Evolutionary conservation across 2,888 invertebrate genomes (phyloP).

Genomic region (Hyposoter dolosus): DNA sequence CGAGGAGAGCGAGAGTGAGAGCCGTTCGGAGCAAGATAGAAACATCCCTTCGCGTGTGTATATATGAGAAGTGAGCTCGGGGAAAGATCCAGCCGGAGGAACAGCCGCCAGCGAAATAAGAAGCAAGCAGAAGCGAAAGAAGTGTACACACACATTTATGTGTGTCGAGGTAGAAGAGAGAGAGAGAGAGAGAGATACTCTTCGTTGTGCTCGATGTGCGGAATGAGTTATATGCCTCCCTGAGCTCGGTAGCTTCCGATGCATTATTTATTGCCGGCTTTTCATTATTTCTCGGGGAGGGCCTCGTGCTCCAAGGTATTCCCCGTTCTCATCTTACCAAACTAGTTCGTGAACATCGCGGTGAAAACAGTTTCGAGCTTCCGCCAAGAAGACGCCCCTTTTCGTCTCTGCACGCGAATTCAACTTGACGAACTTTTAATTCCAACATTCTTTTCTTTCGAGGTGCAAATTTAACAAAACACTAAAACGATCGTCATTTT

Average conservation of each 20-base stretch:
- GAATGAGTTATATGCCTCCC: slow-evolving; percentile 83
- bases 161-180: slow-evolving; percentile 18
- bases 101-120: slow-evolving; percentile 62
- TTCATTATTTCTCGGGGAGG: slow-evolving; percentile 82
- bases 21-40: slow-evolving; percentile 65
- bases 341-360: slow-evolving; percentile 51
- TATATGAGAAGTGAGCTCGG: slow-evolving; percentile 66
- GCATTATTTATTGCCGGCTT: slow-evolving; percentile 84
- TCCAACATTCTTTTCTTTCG: not conserved
- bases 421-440: not conserved
- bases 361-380: slow-evolving; percentile 60
- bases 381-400: slow-evolving; percentile 44
- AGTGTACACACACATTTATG: slow-evolving; percentile 31
- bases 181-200: slow-evolving; percentile 52
- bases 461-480: too few relatives aligned
- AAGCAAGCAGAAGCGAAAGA: slow-evolving; percentile 58
- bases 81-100: slow-evolving; percentile 71
- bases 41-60: slow-evolving; percentile 42
- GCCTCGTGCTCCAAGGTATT: slow-evolving; percentile 41
- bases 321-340: slow-evolving; percentile 38
- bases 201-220: slow-evolving; percentile 69
- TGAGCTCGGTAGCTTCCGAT: slow-evolving; percentile 82
- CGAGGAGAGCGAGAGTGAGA: slow-evolving; percentile 10
- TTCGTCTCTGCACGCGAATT: not conserved
- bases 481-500: not conserved